Evolutionary conservation across 2,888 invertebrate genomes (phyloP), one percentile per base, ranked within the genome.

Genomic region (Aleiodes testaceus): DNA sequence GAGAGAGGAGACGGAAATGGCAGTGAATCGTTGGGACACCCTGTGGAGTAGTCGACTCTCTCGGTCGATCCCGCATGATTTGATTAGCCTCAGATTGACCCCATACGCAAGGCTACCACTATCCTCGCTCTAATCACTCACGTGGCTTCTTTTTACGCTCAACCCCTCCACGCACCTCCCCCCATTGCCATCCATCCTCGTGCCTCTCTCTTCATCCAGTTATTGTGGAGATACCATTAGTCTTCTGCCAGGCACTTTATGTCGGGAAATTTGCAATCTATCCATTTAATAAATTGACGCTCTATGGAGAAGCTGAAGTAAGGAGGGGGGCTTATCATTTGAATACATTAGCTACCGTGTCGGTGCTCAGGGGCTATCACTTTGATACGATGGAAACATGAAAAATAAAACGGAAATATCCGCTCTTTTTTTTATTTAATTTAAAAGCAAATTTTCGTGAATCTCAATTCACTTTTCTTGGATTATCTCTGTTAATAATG

Each of bases 11-110:
- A 69, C 65, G 75, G 78, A 79, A 78, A 72, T 74, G 72, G 66
- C 70, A 64, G 45, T 22, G 61, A n/a, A 69, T 70, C 30, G 71
- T 45, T 14, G 69, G 71, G 77, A 74, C 79, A 74, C 79, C 80
- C 79, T 78, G 78, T 74, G 75, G 80, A 75, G 79, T n/a, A 42
- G 63, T 45, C 45, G 63, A 63, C 63, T 63, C 42, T 59, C 59
- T 63, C 72, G 72, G 73, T 73, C 74, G 71, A 72, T 79, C 82
- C 82, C 82, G 83, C 83, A 86, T 87, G 84, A 87, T 87, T 87
- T 86, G 87, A 87, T 87, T 87, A 87, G 87, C 87, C 87, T 86
- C 87, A 87, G 87, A 87, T 87, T 87, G 87, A 87, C 87, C 87
- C 86, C 83, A 81, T 59, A 68, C 49, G 20, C 49, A 59, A 49